phyloP scores from a whole-genome alignment of 2,113 vertebrate species.

The Cnemophilus loriae region DNA sequence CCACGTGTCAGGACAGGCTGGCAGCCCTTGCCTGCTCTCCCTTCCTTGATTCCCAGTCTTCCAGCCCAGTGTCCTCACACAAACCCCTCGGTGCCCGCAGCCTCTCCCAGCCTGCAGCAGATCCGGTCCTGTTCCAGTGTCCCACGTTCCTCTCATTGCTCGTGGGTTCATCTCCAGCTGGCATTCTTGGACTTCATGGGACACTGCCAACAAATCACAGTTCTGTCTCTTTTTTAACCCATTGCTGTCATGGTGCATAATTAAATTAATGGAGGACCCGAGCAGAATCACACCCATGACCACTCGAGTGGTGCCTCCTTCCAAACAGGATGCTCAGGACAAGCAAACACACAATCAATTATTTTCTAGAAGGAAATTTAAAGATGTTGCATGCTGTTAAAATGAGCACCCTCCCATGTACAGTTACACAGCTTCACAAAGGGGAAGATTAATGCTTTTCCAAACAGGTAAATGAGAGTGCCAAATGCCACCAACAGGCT shows the following conservation, averaged over 20 bases:
- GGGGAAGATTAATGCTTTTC: background rate
- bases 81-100: fast-evolving
- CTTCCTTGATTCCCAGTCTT: background rate
- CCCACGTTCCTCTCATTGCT: background rate
- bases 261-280: background rate
- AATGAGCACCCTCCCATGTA: background rate
- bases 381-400: background rate
- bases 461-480: background rate
- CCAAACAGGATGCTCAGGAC: background rate
- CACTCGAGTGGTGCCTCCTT: background rate
- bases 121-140: background rate
- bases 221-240: background rate
- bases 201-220: background rate
- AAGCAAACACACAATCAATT: background rate
- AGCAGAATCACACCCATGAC: background rate
- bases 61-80: background rate
- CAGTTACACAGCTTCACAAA: background rate
- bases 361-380: background rate
- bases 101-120: background rate
- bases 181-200: background rate
- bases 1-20: background rate
- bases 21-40: background rate
- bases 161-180: background rate
- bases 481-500: background rate
- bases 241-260: background rate